Evolutionary conservation across 1,140 invertebrate species (phyloP), one percentile per base, ranked within the genome.

Genomic region (Cotesia vestalis): DNA sequence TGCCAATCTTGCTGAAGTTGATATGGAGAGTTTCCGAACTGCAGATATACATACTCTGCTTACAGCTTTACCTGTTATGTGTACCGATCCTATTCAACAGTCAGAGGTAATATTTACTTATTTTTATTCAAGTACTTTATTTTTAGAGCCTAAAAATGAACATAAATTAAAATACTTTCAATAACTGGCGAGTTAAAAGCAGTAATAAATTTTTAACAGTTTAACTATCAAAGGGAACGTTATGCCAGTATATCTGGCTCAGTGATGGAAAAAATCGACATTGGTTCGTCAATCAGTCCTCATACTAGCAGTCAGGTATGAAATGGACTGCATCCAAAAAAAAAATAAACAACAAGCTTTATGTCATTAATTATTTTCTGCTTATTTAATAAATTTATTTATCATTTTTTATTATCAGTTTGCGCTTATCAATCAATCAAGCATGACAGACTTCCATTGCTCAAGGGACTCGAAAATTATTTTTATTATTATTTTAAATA

Each of bases 1-100:
- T 86, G 95, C 94, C 69, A 96, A 96, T 84, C 89, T 97, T 76
- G 96, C 96, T 34, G 94, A 97, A 86, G 95, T 96, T 40, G 96
- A 97, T 83, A 97, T 97, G 93, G 95, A 97, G 85, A 95, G 94
- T 82, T 97, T 96, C 87, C 91, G 92, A 73, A 94, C 94, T 6
- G 93, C 96, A 85, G 95, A 97, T 80, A 97, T 97, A 80, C 93
- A 95, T 80, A 94, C 93, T 71, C 88, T 96, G 78, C 89, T 96
- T 59, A 92, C 92, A 40, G 92, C 93, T 80, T 85, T 94, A 78
- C 94, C 93, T 46, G 91, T 91, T 27, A 92, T 92, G 87, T 91
- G 90, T 79, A 81, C 88, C 55, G 85, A 90, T 78, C 85, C 85
- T 71, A 81, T 90, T 84, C 83, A 86, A 81, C 83, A 84, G 77